These are phyloP conservation scores for Megaceryle torquata DNA, from an alignment of 2,113 vertebrate genomes.

Conservation along the genomic window DNA sequence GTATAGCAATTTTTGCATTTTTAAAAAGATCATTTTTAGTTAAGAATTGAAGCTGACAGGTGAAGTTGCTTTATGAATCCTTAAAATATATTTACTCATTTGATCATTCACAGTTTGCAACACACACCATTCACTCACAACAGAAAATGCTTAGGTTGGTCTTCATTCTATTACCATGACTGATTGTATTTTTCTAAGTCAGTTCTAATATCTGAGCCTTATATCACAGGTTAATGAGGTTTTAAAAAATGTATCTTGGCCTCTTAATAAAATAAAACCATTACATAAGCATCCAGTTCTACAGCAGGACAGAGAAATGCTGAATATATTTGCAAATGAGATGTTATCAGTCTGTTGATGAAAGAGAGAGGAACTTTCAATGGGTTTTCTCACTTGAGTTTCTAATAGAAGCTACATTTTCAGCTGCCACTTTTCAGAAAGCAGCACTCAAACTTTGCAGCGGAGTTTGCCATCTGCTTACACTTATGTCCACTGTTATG, in stretches of 20 bases:
- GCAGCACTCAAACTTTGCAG: neutral
- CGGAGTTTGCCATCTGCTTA: neutral
- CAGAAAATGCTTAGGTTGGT: neutral
- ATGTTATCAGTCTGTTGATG: neutral
- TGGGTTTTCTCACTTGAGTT: neutral
- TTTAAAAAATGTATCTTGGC: neutral
- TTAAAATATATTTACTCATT: neutral
- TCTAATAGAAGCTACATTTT: neutral
- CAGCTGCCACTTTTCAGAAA: neutral
- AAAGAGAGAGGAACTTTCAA: neutral
- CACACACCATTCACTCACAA: neutral
- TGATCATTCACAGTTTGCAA: neutral
- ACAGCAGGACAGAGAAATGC: neutral
- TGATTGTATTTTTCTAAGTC: neutral
- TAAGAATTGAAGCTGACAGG: neutral
- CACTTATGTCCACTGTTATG: neutral
- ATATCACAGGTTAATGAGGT: neutral
- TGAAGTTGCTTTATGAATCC: neutral
- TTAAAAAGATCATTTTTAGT: neutral
- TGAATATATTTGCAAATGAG: neutral
- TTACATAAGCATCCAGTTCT: neutral
- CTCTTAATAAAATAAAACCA: neutral
- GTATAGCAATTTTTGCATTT: neutral
- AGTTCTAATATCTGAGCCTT: neutral
- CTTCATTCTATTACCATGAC: neutral